phyloP scores from a whole-genome alignment of 2,113 vertebrate genomes.

The Pardalotus punctatus region DNA sequence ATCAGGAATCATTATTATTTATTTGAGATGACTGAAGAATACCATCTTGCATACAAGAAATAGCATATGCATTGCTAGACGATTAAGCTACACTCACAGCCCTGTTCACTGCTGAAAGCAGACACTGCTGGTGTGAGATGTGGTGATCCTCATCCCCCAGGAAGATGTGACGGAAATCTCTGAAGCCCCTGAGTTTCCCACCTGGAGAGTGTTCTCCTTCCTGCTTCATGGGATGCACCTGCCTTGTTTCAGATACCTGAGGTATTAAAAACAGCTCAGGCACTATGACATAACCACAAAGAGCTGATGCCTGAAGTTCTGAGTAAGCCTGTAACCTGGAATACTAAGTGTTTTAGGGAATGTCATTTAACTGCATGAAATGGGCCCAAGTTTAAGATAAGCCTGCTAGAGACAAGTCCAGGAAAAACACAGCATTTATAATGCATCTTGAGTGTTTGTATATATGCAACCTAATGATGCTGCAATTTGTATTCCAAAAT shows the following conservation, averaged over 20 bases:
- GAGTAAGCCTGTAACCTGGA: neutral
- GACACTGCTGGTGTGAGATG: neutral
- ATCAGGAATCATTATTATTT: neutral
- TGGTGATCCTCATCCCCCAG: neutral
- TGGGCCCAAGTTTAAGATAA: neutral
- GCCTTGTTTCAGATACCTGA: neutral
- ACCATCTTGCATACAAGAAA: neutral
- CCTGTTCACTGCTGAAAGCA: neutral
- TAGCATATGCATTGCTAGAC: neutral
- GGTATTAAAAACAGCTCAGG: neutral
- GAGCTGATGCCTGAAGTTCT: neutral
- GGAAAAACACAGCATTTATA: constrained; percentile 48
- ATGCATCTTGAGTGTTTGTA: constrained; percentile 38
- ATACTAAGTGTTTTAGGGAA: neutral
- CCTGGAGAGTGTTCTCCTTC: accelerated
- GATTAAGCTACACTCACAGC: neutral
- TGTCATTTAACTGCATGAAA: neutral
- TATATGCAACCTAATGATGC: constrained; percentile 43
- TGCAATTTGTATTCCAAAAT: constrained; percentile 18
- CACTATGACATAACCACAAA: accelerated
- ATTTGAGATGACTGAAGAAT: neutral
- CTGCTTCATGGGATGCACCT: neutral
- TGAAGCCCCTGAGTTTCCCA: neutral
- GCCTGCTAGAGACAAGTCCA: neutral
- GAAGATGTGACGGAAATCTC: neutral